These are phyloP conservation scores for Anolis apletophallus DNA, from an alignment of 2,797 vertebrate species.

Conservation along the genomic window DNA sequence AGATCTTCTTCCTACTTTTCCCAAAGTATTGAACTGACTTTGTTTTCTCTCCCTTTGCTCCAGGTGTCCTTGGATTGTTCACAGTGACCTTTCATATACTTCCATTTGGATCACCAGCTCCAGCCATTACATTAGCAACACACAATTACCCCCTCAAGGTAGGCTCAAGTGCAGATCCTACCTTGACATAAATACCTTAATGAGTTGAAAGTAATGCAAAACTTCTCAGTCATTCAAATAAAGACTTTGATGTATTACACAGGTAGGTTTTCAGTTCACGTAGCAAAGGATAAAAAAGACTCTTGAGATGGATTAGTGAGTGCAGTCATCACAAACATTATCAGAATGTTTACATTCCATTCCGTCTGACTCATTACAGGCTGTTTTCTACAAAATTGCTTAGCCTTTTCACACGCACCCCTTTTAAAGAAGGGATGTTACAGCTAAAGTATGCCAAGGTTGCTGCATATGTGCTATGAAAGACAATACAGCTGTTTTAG, in stretches of 20 bases:
- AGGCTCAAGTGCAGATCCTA: conserved; percentile 80
- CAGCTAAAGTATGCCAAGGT: conserved; percentile 6
- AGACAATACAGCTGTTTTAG: too few species aligned
- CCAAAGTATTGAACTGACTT: conserved; percentile 59
- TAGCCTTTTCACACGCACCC: background rate
- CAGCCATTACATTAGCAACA: conserved; percentile 85
- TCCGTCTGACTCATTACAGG: conserved; percentile 15
- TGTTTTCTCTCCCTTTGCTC: conserved; percentile 59
- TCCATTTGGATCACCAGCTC: conserved; percentile 78
- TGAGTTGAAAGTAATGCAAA: conserved; percentile 72
- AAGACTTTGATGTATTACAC: conserved; percentile 70
- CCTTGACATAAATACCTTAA: conserved; percentile 76
- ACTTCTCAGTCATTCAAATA: conserved; percentile 62
- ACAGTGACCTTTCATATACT: conserved; percentile 75
- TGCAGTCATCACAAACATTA: conserved; percentile 55
- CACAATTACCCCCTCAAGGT: conserved; percentile 84
- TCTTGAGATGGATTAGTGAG: conserved; percentile 47
- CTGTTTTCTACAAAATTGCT: conserved; percentile 38
- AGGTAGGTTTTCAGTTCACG: conserved; percentile 66
- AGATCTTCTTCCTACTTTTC: conserved; percentile 45
- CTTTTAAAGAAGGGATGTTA: conserved; percentile 25
- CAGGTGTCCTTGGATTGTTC: conserved; percentile 71
- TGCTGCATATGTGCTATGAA: background rate
- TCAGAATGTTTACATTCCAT: conserved; percentile 65
- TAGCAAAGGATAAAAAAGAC: conserved; percentile 32